Conservation (phyloP, 2,888 invertebrate species). For the Thysanoteuthis rhombus region DNA sequence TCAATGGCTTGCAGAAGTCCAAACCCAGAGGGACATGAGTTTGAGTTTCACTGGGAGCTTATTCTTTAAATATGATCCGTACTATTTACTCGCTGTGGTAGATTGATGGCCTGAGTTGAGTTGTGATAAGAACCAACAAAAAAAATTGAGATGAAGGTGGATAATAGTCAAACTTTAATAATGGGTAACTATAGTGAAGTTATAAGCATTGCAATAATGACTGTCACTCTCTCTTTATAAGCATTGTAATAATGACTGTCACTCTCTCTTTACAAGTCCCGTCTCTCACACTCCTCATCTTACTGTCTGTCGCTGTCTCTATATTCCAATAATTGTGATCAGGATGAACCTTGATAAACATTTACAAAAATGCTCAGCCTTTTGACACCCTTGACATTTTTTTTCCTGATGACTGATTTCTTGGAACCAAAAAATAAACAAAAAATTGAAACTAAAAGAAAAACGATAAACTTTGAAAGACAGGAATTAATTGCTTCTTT, state of each 20-base stretch:
- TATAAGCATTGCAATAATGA: neutral
- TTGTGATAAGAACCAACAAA: too few species aligned
- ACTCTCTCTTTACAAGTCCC: neutral
- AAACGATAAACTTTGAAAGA: neutral
- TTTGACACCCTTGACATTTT: neutral
- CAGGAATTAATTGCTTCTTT: neutral
- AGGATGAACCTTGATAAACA: neutral
- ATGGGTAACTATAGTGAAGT: too few species aligned
- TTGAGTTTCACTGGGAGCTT: too few species aligned
- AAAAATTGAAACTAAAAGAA: neutral
- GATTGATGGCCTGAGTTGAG: too few species aligned
- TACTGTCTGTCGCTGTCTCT: neutral
- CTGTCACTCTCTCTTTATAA: neutral
- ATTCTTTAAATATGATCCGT: too few species aligned
- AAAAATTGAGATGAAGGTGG: too few species aligned
- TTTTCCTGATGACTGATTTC: conserved; percentile 1
- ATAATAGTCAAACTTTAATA: too few species aligned
- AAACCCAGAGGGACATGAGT: too few species aligned
- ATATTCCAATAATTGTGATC: neutral
- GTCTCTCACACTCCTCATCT: neutral
- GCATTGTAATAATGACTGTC: neutral
- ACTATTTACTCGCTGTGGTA: too few species aligned
- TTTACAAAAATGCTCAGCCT: neutral
- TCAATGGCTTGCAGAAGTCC: too few species aligned
- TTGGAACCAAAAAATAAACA: neutral